Percentiles rank a stretch among this genome's conserved stretches.
Conservation (phyloP, 2,888 invertebrate genomes). For the Dinocampus coccinellae region DNA sequence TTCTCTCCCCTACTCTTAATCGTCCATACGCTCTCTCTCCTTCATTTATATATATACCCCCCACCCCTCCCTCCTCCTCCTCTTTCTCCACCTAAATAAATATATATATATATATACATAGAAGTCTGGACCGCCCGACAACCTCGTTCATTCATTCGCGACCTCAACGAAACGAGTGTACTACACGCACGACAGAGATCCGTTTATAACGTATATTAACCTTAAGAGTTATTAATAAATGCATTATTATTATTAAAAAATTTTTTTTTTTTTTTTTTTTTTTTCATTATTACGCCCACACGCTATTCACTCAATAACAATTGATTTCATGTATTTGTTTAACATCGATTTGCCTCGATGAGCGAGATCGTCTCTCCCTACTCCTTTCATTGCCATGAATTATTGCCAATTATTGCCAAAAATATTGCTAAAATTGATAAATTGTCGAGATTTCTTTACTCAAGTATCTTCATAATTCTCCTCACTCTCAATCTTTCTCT, state of each 20-base stretch:
- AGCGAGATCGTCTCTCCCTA: neutral
- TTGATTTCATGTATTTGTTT: neutral
- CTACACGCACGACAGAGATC: neutral
- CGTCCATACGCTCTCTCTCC: neutral
- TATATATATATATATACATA: neutral
- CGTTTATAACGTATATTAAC: constrained; percentile 15
- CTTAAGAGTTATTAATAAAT: neutral
- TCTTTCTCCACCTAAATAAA: neutral
- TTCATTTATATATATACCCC: neutral
- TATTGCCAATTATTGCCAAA: no score
- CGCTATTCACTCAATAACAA: neutral
- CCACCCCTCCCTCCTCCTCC: no score
- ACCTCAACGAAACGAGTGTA: constrained; percentile 20
- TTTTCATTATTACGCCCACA: neutral
- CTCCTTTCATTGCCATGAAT: no score
- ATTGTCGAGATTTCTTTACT: neutral
- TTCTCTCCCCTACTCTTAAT: neutral
- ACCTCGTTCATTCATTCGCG: constrained; percentile 29
- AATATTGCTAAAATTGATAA: neutral
- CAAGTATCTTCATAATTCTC: neutral
- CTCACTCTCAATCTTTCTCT: no score
- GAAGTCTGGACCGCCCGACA: constrained; percentile 24
- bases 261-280: neutral
- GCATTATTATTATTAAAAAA: neutral
- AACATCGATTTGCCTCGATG: neutral